Percentiles rank a stretch among this genome's conserved stretches.
These are phyloP conservation scores for Cantharis flavilabris DNA, from an alignment of 2,888 invertebrate genomes.

Conservation along the genomic window DNA sequence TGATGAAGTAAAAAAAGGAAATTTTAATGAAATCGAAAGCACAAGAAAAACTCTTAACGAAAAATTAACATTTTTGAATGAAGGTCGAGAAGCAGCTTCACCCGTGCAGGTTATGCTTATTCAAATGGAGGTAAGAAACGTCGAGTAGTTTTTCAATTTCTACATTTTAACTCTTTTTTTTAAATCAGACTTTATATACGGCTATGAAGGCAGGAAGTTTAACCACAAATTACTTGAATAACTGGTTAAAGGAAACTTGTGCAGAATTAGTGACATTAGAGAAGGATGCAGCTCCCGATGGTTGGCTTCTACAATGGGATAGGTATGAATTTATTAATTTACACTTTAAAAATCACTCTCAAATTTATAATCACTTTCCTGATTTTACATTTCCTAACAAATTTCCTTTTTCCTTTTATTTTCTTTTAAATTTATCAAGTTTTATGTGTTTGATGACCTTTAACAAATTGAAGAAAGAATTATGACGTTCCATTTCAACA, in stretches of 20 bases:
- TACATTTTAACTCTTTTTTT: background rate
- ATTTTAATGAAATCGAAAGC: conserved; percentile 48
- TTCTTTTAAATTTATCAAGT: background rate
- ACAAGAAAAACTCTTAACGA: conserved; percentile 58
- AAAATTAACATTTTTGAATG: conserved; percentile 63
- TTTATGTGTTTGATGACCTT: conserved; percentile 1
- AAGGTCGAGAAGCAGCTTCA: conserved; percentile 60
- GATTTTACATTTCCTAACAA: background rate
- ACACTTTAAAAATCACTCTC: background rate
- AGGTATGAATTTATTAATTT: conserved; percentile 62
- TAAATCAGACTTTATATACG: conserved; percentile 63
- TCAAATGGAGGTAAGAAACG: conserved; percentile 60
- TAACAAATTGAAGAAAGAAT: background rate
- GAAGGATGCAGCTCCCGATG: conserved; percentile 66
- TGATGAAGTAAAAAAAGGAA: conserved; percentile 18
- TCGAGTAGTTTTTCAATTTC: background rate
- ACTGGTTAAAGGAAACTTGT: conserved; percentile 65
- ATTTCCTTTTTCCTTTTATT: background rate
- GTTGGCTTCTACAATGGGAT: conserved; percentile 76
- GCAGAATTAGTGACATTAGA: conserved; percentile 66
- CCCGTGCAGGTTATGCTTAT: conserved; percentile 65
- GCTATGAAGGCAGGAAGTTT: conserved; percentile 67
- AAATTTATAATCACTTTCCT: background rate
- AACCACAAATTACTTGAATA: conserved; percentile 62
- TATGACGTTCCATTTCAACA: background rate